Evolutionary conservation across 1,140 invertebrate genomes (phyloP), one percentile per base, ranked within the genome.

Genomic region (Aethina tumida): DNA sequence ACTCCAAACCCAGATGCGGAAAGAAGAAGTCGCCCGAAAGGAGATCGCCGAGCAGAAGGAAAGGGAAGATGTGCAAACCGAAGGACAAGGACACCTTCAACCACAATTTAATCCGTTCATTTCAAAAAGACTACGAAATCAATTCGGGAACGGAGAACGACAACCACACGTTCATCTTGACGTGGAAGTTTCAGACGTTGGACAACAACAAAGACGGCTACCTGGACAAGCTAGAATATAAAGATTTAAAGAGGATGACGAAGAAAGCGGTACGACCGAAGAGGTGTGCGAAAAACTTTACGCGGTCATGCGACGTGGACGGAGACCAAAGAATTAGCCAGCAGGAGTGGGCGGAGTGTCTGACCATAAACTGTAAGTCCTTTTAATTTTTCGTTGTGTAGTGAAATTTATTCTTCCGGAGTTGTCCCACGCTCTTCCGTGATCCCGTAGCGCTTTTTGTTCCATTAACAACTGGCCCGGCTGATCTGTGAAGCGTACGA

Each of bases 151-250:
- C 48, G 14, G 55, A 43, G 32, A 45, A 47, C 20, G 45, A 45
- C 19, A 46, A 37, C 19, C 47, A 52, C 20, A 42, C 28, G 13
- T 32, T 56, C 1, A 81, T 86, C 0, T 54, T 90, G 5, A 75
- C 82, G 27, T 95, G 91, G 91, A 94, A 95, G 60, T 96, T 94
- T 53, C 60, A 67, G 1, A 70, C 78, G 27, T 65, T 95, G 50
- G 90, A 96, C 64, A 62, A 62, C 18, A 80, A 94, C 62, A 68
- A 67, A 8, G 85, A 91, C 61, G 71, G 74, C 15, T 12, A 37
- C 27, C 62, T 96, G 31, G 78, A 85, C 51, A 77, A 77, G 46
- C 69, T 71, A 20, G 92, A 96, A 59, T 86, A 90, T 50, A 70
- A 77, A 44, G 81, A 83, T 39, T 64, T 95, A 4, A 73, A 79